A percentile compares a stretch with the other conserved stretches of the same genome.
Conservation (phyloP, 2,797 vertebrate genomes). For the Hipposideros larvatus region DNA sequence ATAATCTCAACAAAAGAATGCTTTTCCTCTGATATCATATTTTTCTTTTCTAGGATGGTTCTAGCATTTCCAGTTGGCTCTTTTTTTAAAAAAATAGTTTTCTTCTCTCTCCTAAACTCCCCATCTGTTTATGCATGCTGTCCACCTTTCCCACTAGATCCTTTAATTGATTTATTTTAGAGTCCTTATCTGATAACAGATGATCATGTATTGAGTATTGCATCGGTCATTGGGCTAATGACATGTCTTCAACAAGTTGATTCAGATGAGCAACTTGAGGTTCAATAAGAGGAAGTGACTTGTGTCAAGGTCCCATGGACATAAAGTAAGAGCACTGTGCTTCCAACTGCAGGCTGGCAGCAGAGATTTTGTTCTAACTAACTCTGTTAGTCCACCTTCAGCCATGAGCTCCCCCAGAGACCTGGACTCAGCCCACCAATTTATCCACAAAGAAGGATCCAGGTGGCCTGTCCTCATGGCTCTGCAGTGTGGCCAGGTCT, state of each 20-base stretch:
- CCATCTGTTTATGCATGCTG: background rate
- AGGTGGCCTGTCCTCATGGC: constrained; percentile 69
- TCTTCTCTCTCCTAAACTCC: background rate
- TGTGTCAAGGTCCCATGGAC: background rate
- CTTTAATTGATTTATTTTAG: background rate
- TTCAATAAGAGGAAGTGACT: background rate
- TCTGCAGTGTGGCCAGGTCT: constrained; percentile 43
- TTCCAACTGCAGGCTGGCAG: background rate
- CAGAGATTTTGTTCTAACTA: background rate
- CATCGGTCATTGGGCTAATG: background rate
- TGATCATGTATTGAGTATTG: background rate
- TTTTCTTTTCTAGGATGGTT: background rate
- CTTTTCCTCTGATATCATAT: background rate
- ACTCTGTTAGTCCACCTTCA: background rate
- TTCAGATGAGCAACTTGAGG: background rate
- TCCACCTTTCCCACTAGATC: constrained; percentile 44
- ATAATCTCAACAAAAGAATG: background rate
- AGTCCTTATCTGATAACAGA: background rate
- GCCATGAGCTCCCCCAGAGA: background rate
- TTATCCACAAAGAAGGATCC: constrained; percentile 58
- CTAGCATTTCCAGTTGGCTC: background rate
- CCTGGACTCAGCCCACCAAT: constrained; percentile 4
- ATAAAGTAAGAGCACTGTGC: background rate
- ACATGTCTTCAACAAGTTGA: background rate
- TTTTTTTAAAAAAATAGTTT: background rate